phyloP scores from a whole-genome alignment of 1,140 invertebrate species.

The Macrobrachium rosenbergii region DNA sequence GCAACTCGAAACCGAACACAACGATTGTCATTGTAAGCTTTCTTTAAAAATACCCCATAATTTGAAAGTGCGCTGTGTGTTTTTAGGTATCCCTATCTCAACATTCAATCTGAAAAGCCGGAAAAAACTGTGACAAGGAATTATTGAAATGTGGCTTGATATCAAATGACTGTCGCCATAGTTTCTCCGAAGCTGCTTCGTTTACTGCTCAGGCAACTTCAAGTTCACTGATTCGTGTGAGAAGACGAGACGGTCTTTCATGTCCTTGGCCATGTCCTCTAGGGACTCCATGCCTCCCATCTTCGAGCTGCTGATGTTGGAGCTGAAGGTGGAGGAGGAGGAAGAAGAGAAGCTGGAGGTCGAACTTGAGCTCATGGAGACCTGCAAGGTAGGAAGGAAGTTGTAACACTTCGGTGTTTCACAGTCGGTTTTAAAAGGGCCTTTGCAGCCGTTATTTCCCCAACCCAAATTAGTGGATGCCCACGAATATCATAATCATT shows the following conservation, averaged over 20 bases:
- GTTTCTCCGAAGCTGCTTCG: no score
- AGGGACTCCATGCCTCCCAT: slow-evolving; percentile 21
- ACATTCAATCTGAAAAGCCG: no score
- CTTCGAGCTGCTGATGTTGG: not conserved
- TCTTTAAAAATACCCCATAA: no score
- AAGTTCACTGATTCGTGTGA: slow-evolving; percentile 65
- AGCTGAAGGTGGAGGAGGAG: slow-evolving; percentile 45
- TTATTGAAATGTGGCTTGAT: no score
- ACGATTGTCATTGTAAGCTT: no score
- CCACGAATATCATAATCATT: no score
- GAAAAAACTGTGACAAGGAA: no score
- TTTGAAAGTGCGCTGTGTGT: no score
- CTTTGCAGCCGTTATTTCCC: no score
- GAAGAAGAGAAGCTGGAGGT: slow-evolving; percentile 43
- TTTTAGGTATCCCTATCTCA: no score
- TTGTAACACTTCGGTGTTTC: not conserved
- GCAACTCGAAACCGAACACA: no score
- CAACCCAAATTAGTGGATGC: not conserved
- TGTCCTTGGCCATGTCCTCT: slow-evolving; percentile 64
- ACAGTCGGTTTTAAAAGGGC: not conserved
- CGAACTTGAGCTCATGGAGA: slow-evolving; percentile 54
- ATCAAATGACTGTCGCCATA: no score
- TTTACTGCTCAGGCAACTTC: slow-evolving; percentile 48
- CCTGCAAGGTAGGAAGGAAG: slow-evolving; percentile 34
- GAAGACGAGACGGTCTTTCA: slow-evolving; percentile 64